Evolutionary conservation across 2,113 vertebrate genomes (phyloP).

Genomic region (Phoxinus phoxinus): DNA sequence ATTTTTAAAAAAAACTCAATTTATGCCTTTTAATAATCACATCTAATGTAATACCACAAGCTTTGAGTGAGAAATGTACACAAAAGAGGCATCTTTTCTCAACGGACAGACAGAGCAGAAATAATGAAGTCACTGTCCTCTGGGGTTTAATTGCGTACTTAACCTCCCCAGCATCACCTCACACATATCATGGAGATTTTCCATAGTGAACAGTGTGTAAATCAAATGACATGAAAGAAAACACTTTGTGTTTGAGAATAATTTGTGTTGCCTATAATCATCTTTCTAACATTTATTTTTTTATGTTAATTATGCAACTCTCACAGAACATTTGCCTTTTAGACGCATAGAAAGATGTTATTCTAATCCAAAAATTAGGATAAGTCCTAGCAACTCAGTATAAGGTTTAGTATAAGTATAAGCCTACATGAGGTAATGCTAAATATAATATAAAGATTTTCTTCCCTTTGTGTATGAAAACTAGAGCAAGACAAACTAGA

Average conservation of each 20-base stretch:
- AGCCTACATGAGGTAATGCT: background rate
- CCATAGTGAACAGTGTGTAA: background rate
- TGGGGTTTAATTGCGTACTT: constrained; percentile 73
- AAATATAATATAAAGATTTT: background rate
- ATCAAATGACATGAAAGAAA: background rate
- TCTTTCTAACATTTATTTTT: background rate
- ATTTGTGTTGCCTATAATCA: background rate
- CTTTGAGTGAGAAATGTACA: background rate
- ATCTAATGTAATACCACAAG: background rate
- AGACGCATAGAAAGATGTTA: background rate
- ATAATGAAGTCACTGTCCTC: constrained; percentile 58
- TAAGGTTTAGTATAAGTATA: background rate
- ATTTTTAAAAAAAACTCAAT: background rate
- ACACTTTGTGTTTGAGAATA: background rate
- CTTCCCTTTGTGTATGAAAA: background rate
- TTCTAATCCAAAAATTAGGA: background rate
- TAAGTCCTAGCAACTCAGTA: background rate
- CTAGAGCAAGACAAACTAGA: background rate
- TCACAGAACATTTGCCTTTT: background rate
- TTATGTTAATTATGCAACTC: background rate
- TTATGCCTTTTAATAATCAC: background rate
- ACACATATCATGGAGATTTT: constrained; percentile 34
- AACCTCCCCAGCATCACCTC: constrained; percentile 28
- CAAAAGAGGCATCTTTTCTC: constrained; percentile 41
- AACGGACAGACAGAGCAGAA: constrained; percentile 59